Evolutionary conservation across 2,888 invertebrate genomes (phyloP).

Genomic region (Drosophila borborema): DNA sequence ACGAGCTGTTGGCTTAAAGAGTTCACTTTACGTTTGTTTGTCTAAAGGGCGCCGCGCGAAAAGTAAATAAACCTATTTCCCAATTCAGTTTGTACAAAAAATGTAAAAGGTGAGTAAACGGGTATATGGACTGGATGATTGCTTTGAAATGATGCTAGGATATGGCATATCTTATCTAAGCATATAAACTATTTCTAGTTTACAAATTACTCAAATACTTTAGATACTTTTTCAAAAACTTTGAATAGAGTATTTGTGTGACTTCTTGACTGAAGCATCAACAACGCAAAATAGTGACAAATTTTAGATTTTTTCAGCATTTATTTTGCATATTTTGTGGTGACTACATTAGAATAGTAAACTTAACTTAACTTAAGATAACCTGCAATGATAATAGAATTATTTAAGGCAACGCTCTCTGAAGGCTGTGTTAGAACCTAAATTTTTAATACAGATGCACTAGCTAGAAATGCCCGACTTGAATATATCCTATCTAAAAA

Average conservation of each 20-base stretch:
- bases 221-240: background rate
- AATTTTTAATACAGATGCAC: background rate
- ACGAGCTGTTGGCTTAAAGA: slow-evolving; percentile 4
- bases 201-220: background rate
- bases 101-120: background rate
- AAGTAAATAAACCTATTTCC: slow-evolving; percentile 1
- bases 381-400: background rate
- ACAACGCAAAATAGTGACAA: background rate
- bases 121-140: background rate
- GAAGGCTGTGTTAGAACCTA: background rate
- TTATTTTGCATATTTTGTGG: background rate
- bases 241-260: background rate
- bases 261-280: background rate
- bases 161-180: background rate
- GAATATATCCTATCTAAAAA: background rate
- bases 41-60: background rate
- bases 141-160: too few relatives aligned
- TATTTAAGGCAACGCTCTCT: background rate
- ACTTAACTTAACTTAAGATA: background rate
- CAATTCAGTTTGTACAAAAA: slow-evolving; percentile 2
- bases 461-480: background rate
- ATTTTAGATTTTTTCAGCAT: background rate
- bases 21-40: slow-evolving; percentile 20
- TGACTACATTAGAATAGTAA: background rate
- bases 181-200: background rate